These are phyloP conservation scores for Trachelus tabidus DNA, from an alignment of 2,888 invertebrate species.

Conservation along the genomic window DNA sequence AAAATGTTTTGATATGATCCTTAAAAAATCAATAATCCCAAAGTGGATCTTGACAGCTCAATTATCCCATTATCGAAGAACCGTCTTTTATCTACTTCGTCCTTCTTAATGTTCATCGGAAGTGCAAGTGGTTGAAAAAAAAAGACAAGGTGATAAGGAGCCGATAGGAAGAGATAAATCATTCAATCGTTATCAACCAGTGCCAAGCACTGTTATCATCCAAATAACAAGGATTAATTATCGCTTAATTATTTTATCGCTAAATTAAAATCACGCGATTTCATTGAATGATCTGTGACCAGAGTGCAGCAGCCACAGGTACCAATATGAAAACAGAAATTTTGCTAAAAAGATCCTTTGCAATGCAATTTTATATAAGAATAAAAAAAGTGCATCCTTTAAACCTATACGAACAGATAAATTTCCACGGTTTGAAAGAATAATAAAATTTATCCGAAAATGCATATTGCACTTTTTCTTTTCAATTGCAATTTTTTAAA, in stretches of 20 bases:
- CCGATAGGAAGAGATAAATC: neutral
- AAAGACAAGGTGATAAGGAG: neutral
- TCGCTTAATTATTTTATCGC: neutral
- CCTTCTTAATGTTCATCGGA: neutral
- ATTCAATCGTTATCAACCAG: too few species aligned
- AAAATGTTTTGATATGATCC: neutral
- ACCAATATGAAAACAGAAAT: too few species aligned
- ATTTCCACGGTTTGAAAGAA: too few species aligned
- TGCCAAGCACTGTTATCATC: neutral
- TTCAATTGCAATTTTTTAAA: neutral
- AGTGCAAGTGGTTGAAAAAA: neutral
- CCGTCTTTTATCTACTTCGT: too few species aligned
- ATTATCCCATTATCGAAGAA: neutral
- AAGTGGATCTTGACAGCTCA: neutral
- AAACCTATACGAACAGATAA: too few species aligned
- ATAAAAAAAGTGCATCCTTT: too few species aligned
- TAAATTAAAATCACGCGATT: too few species aligned
- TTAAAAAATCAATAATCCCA: neutral
- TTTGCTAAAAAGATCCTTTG: too few species aligned
- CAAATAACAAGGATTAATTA: neutral
- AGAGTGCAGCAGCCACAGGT: too few species aligned
- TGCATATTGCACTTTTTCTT: neutral
- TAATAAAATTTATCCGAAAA: neutral
- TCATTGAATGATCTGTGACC: too few species aligned
- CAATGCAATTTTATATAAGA: too few species aligned